A percentile compares a stretch with the other conserved stretches of the same genome.
Conservation (phyloP, 2,797 vertebrate genomes). For the Gymnothorax reevesii region DNA sequence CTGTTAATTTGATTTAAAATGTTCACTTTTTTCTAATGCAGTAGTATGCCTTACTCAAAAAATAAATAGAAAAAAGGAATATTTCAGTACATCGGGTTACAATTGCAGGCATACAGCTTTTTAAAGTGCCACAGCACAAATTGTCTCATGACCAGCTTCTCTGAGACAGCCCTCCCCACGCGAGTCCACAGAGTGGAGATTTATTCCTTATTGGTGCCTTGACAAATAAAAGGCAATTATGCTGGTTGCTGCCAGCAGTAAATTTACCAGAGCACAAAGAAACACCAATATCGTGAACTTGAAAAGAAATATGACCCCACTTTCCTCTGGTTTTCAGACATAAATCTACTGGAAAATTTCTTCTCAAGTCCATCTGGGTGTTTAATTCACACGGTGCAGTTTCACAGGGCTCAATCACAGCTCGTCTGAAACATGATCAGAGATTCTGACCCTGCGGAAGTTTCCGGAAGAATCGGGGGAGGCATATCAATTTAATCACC, state of each 20-base stretch:
- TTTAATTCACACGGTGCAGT: neutral
- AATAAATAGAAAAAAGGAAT: neutral
- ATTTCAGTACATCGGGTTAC: neutral
- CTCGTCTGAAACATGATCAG: neutral
- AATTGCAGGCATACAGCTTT: neutral
- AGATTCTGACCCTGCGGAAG: neutral
- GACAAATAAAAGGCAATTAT: conserved; percentile 9
- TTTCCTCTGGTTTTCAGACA: neutral
- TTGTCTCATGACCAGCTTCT: neutral
- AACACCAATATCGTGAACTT: neutral
- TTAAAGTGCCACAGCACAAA: neutral
- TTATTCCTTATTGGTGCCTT: conserved; percentile 8
- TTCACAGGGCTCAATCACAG: conserved; percentile 2
- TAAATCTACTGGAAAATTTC: conserved; percentile 3
- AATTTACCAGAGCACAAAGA: neutral
- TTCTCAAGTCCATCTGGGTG: neutral
- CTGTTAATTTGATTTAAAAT: neutral
- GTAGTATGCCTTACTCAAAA: neutral
- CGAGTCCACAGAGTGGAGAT: neutral
- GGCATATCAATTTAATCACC: conserved; percentile 11
- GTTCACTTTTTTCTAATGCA: neutral
- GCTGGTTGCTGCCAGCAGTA: neutral
- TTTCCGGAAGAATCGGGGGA: neutral
- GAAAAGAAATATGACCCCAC: neutral
- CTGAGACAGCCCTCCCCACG: neutral